A percentile compares a stretch with the other conserved stretches of the same genome.
These are phyloP conservation scores for Pogonognathellus flavescens DNA, from an alignment of 1,140 invertebrate species.

Conservation along the genomic window DNA sequence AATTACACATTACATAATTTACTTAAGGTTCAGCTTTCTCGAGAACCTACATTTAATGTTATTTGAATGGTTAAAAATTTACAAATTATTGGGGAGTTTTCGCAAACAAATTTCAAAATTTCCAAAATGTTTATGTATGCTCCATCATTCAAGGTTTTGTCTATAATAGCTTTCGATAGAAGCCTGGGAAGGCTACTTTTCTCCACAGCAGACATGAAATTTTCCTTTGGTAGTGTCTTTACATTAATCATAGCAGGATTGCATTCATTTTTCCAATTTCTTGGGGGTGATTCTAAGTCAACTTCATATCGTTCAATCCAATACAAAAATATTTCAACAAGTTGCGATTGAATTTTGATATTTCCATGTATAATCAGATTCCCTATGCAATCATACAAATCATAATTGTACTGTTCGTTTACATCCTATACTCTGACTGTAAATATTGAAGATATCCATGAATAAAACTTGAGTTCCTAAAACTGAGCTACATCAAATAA, in stretches of 20 bases:
- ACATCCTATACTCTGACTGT: too few species aligned
- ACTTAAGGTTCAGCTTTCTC: too few species aligned
- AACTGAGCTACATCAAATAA: neutral
- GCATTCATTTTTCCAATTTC: neutral
- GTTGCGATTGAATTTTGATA: neutral
- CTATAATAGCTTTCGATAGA: neutral
- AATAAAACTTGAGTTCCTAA: neutral
- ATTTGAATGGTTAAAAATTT: neutral
- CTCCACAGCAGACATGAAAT: neutral
- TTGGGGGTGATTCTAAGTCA: neutral
- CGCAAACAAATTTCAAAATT: conserved; percentile 12
- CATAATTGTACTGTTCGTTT: too few species aligned
- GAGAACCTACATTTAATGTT: too few species aligned
- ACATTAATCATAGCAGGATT: neutral
- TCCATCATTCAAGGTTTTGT: neutral
- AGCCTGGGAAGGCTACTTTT: neutral
- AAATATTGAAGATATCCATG: too few species aligned
- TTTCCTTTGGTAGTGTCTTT: neutral
- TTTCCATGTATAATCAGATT: neutral
- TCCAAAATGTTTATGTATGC: neutral
- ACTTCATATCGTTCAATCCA: neutral
- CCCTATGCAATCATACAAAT: neutral
- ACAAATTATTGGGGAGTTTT: conserved; percentile 15
- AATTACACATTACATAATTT: too few species aligned
- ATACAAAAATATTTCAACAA: neutral